These are phyloP conservation scores for Gopherus evgoodei DNA, from an alignment of 2,113 vertebrate species.

Conservation along the genomic window DNA sequence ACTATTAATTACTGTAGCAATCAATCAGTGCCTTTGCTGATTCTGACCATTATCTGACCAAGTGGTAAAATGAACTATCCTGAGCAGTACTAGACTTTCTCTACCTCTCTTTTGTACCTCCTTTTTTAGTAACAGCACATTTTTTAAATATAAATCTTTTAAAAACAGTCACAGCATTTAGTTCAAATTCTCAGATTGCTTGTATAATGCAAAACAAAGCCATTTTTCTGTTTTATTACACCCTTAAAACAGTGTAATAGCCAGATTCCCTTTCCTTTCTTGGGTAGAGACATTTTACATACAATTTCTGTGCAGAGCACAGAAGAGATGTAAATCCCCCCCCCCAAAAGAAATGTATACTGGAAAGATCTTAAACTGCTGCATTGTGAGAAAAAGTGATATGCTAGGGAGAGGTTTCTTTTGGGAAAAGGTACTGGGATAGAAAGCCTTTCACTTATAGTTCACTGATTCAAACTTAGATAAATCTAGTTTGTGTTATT, in stretches of 20 bases:
- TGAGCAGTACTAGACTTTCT: not conserved
- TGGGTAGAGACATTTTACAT: not conserved
- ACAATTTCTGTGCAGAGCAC: not conserved
- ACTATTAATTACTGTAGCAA: not conserved
- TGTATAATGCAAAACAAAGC: not conserved
- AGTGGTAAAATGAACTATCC: not conserved
- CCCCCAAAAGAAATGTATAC: not conserved
- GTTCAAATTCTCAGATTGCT: not conserved
- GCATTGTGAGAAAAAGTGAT: not conserved
- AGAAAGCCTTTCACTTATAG: not conserved
- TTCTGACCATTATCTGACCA: not conserved
- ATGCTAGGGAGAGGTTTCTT: not conserved
- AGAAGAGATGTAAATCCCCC: not conserved
- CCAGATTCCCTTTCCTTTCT: not conserved
- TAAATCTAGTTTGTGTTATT: fast-evolving
- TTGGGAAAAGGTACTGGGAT: not conserved
- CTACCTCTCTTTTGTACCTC: not conserved
- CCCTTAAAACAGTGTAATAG: not conserved
- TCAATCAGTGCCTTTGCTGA: not conserved
- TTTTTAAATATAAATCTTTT: not conserved
- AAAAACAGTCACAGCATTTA: not conserved
- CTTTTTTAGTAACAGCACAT: not conserved
- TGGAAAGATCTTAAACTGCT: not conserved
- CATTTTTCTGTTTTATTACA: not conserved
- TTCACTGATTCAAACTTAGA: not conserved